phyloP scores from a whole-genome alignment of 2,888 invertebrate genomes.

The Hemicrepidius hirtus region DNA sequence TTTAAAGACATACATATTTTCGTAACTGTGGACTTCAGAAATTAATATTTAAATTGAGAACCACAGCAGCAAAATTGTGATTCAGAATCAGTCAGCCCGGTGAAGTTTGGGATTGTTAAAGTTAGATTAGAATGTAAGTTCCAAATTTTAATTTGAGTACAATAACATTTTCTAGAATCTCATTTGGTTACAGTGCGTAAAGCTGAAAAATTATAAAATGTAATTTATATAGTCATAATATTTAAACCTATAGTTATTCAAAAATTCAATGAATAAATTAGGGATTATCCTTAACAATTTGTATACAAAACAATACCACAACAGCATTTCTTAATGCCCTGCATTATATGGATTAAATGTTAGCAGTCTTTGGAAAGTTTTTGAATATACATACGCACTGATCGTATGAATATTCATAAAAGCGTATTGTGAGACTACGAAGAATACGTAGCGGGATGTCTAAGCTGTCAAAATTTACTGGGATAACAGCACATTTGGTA shows the following conservation, averaged over 20 bases:
- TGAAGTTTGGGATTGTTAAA: background rate
- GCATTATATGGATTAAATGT: slow-evolving; percentile 39
- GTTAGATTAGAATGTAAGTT: background rate
- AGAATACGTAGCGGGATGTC: slow-evolving; percentile 37
- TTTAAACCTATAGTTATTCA: background rate
- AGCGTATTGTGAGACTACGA: slow-evolving; percentile 43
- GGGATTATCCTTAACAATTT: slow-evolving; percentile 6
- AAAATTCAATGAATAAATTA: slow-evolving; percentile 27
- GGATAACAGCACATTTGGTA: slow-evolving; percentile 36
- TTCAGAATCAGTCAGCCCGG: background rate
- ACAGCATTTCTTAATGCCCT: slow-evolving; percentile 22
- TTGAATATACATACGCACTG: slow-evolving; percentile 40
- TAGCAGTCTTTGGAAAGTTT: slow-evolving; percentile 45
- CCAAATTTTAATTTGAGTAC: background rate
- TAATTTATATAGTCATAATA: background rate
- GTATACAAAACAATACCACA: slow-evolving; percentile 21
- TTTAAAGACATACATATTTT: slow-evolving; percentile 2
- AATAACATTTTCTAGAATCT: background rate
- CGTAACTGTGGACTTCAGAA: background rate
- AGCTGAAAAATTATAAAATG: background rate
- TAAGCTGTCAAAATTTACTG: slow-evolving; percentile 43
- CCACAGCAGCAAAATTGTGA: slow-evolving; percentile 1
- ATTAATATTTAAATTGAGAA: slow-evolving; percentile 19
- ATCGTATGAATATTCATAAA: slow-evolving; percentile 46
- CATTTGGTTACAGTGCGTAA: background rate